Percentiles rank a stretch among this genome's conserved stretches.
Conservation (phyloP, 1,140 invertebrate genomes). For the Leptinotarsa undecemlineata region DNA sequence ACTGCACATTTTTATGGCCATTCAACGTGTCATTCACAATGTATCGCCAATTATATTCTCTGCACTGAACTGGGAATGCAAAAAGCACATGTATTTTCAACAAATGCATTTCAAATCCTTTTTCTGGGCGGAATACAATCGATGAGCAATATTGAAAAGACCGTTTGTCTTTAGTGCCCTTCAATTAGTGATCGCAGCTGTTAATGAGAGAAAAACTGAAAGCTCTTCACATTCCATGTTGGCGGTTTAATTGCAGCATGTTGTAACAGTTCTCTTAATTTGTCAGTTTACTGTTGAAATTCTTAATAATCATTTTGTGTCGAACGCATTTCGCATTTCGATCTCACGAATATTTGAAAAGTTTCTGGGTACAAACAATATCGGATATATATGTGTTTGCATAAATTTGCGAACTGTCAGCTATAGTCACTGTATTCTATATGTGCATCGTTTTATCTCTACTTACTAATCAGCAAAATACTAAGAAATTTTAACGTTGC, state of each 20-base stretch:
- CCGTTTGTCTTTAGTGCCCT: neutral
- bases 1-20: slow-evolving; percentile 24
- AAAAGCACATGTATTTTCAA: neutral
- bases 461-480: neutral
- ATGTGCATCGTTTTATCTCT: too few relatives aligned
- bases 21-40: slow-evolving; percentile 32
- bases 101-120: slow-evolving; percentile 9
- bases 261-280: too few relatives aligned
- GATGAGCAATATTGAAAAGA: slow-evolving; percentile 1
- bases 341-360: too few relatives aligned
- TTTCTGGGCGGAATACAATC: neutral
- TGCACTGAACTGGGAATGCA: slow-evolving; percentile 3
- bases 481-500: slow-evolving; percentile 26
- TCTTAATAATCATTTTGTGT: too few relatives aligned
- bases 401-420: too few relatives aligned
- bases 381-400: too few relatives aligned
- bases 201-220: slow-evolving; percentile 1
- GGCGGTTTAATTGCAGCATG: too few relatives aligned
- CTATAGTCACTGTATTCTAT: too few relatives aligned
- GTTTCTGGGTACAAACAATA: too few relatives aligned
- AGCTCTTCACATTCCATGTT: neutral
- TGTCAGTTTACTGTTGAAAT: too few relatives aligned
- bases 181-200: neutral
- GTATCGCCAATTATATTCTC: slow-evolving; percentile 30
- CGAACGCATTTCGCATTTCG: too few relatives aligned